Evolutionary conservation across 2,888 invertebrate genomes (phyloP).

Genomic region (Metalampra italica): DNA sequence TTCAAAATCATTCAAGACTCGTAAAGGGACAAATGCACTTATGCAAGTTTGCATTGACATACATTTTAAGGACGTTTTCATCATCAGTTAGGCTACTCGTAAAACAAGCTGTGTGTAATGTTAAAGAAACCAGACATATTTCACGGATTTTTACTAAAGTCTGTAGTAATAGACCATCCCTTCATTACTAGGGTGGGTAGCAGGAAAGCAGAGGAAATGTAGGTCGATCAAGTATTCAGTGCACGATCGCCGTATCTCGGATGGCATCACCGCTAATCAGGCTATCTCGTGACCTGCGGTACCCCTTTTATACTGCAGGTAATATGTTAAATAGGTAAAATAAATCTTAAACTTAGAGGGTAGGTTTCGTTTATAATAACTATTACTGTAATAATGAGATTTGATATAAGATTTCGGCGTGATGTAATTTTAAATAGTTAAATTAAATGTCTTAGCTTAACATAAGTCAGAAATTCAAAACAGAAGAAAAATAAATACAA

Average conservation of each 20-base stretch:
- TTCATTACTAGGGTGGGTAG: neutral
- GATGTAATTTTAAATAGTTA: no score
- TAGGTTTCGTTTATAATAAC: no score
- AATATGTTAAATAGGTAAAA: conserved; percentile 26
- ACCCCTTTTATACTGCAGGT: conserved; percentile 13
- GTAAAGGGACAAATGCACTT: neutral
- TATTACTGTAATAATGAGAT: no score
- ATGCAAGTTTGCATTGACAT: neutral
- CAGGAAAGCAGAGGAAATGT: conserved; percentile 15
- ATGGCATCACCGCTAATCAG: conserved; percentile 44
- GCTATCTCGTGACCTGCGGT: conserved; percentile 47
- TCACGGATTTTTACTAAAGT: no score
- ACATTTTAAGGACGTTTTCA: neutral
- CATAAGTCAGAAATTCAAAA: neutral
- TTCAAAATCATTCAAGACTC: neutral
- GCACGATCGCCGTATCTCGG: neutral
- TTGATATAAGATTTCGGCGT: no score
- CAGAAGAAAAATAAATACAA: neutral
- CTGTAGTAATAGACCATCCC: neutral
- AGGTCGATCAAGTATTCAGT: conserved; percentile 27
- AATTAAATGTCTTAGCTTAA: no score
- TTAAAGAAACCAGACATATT: no score
- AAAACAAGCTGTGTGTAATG: no score
- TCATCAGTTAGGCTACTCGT: neutral
- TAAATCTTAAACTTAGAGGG: conserved; percentile 6